A percentile compares a stretch with the other conserved stretches of the same genome.
These are phyloP conservation scores for Cyprinodon diabolis DNA, from an alignment of 2,797 vertebrate species.

Conservation along the genomic window DNA sequence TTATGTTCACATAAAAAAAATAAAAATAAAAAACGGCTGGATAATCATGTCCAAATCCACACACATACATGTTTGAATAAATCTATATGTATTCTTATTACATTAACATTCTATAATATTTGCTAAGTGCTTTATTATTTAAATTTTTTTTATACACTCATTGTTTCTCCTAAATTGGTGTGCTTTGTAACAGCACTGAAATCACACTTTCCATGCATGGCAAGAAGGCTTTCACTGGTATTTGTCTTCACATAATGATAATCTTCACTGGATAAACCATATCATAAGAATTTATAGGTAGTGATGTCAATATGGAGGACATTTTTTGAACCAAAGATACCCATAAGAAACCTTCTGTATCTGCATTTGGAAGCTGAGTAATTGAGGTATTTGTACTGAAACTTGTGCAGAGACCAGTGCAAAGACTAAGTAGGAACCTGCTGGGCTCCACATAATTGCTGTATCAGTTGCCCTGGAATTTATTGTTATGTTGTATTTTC, in stretches of 20 bases:
- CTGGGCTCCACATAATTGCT: constrained; percentile 41
- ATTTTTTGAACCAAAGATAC: neutral
- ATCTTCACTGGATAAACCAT: neutral
- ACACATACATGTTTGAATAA: no score
- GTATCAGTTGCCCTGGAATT: constrained; percentile 70
- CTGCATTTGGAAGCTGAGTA: neutral
- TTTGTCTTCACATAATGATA: neutral
- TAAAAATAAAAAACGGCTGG: no score
- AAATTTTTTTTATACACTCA: neutral
- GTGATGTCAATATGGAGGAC: neutral
- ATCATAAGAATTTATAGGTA: neutral
- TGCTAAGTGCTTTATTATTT: neutral
- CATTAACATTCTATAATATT: no score
- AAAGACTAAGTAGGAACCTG: constrained; percentile 26
- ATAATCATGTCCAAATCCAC: no score
- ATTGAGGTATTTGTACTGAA: constrained; percentile 14
- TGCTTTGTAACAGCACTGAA: neutral
- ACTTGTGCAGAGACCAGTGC: constrained; percentile 29
- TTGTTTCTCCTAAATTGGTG: neutral
- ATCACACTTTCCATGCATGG: neutral
- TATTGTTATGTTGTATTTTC: constrained; percentile 62
- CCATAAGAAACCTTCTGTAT: neutral
- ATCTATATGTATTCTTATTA: no score
- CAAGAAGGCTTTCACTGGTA: neutral
- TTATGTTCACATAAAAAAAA: no score